phyloP scores from a whole-genome alignment of 1,140 invertebrate species.

The Adoxophyes honmai region DNA sequence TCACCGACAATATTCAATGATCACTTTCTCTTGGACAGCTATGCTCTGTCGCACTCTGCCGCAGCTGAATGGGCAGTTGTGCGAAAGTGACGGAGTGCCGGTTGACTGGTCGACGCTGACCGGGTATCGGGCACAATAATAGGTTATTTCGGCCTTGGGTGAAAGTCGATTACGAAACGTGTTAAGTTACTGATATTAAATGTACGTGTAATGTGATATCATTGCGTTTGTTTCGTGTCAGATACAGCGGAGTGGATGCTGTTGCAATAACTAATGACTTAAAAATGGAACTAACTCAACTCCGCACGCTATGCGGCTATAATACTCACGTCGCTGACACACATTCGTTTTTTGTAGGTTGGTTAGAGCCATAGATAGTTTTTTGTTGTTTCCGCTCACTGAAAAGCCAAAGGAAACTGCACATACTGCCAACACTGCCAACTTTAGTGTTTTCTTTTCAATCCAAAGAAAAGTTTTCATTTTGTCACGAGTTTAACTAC shows the following conservation, averaged over 20 bases:
- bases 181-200: constrained; percentile 7
- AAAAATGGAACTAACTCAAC: constrained; percentile 1
- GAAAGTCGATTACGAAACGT: constrained; percentile 36
- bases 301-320: background rate
- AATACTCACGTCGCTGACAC: too few species aligned
- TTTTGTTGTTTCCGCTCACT: too few species aligned
- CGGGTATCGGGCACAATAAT: constrained; percentile 33
- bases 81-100: constrained; percentile 9
- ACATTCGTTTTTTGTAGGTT: too few species aligned
- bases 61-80: background rate
- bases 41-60: background rate
- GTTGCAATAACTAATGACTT: background rate
- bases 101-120: background rate
- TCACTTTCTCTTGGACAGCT: constrained; percentile 10
- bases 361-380: too few species aligned
- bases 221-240: background rate
- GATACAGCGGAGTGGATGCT: background rate
- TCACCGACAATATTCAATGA: background rate
- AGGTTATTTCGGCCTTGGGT: constrained; percentile 48
- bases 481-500: too few species aligned
- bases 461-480: too few species aligned
- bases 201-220: constrained; percentile 5
- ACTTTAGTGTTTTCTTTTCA: too few species aligned
- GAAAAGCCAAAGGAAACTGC: too few species aligned
- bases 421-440: too few species aligned